Base-by-base conservation (phyloP, 2,113 vertebrate genomes). In the Oxyruncus cristatus region DNA sequence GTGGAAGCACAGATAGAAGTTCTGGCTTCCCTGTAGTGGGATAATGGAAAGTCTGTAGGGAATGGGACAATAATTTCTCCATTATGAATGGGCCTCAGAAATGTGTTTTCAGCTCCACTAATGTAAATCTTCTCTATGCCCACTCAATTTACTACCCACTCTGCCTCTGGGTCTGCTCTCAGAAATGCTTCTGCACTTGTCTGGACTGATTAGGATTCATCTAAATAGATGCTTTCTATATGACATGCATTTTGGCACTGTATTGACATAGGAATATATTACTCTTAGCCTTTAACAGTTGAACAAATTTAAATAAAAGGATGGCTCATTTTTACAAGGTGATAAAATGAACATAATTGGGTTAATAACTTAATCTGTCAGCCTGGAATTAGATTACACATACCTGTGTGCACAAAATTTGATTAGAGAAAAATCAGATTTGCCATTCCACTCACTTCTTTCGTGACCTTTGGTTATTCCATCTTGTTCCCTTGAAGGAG, bases 191-290 rank as follows among this genome's bases (percentile, higher is more conserved):
- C 96, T 97, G 91, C 90, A 92, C 97, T 97, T 97, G 97, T 97
- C 97, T 96, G 83, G 85, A 73, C 92, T 96, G 94, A 94, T 97
- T 96, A 97, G 92, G 92, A 95, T 81, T 94, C 89, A 87, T 93
- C 91, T 97, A 98, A 98, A 97, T 97, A 98, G 94, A 96, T 97
- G 97, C 71, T 90, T 97, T 97, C 96, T 96, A 90, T 95, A 96
- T 89, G 92, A 97, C 96, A 97, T 92, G 79, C 92, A 86, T 97
- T 98, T 97, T 92, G 85, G 95, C 93, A 86, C 94, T 97, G 72
- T 97, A 96, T 96, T 97, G 97, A 95, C 91, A 80, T 42, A 91
- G 59, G 85, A 91, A 97, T 98, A 96, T 88, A 88, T 97, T 97
- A 96, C 95, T 95, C 59, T 95, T 96, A 97, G 95, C 95, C 83